Evolutionary conservation across 2,888 invertebrate genomes (phyloP).

Genomic region (Branchipolynoe longqiensis): DNA sequence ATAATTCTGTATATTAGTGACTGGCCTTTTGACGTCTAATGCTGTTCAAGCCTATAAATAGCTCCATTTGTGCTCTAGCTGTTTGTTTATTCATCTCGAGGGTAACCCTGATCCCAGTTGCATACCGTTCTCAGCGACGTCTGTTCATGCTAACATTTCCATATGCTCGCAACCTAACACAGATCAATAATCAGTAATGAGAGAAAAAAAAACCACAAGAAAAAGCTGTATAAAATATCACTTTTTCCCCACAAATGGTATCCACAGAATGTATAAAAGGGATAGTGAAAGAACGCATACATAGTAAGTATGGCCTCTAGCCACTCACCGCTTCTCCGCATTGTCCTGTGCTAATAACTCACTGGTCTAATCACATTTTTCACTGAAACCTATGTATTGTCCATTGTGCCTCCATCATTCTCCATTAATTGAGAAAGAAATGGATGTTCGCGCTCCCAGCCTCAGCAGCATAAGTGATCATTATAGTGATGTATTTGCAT

Average conservation of each 20-base stretch:
- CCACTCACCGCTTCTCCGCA: slow-evolving; percentile 8
- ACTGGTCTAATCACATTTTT: slow-evolving; percentile 41
- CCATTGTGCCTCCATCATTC: slow-evolving; percentile 45
- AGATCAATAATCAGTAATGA: neutral
- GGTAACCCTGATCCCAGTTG: neutral
- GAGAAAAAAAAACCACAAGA: neutral
- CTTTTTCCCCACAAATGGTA: neutral
- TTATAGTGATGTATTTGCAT: slow-evolving; percentile 51
- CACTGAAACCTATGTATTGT: slow-evolving; percentile 49
- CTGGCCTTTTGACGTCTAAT: too few relatives aligned
- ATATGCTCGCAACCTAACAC: neutral
- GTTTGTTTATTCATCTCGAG: neutral
- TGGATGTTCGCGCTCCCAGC: slow-evolving; percentile 23
- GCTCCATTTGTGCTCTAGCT: too few relatives aligned
- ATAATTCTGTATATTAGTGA: too few relatives aligned
- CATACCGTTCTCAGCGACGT: neutral
- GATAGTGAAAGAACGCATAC: slow-evolving; percentile 46
- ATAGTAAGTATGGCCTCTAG: slow-evolving; percentile 35
- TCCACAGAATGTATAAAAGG: slow-evolving; percentile 45
- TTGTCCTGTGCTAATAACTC: slow-evolving; percentile 23
- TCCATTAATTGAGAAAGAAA: slow-evolving; percentile 51
- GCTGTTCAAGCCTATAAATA: too few relatives aligned
- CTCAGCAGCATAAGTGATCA: slow-evolving; percentile 36
- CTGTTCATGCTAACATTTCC: neutral
- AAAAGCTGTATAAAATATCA: neutral